Evolutionary conservation across 2,113 vertebrate species (phyloP), one percentile per base, ranked within the genome.

Genomic region (Okapia johnstoni): DNA sequence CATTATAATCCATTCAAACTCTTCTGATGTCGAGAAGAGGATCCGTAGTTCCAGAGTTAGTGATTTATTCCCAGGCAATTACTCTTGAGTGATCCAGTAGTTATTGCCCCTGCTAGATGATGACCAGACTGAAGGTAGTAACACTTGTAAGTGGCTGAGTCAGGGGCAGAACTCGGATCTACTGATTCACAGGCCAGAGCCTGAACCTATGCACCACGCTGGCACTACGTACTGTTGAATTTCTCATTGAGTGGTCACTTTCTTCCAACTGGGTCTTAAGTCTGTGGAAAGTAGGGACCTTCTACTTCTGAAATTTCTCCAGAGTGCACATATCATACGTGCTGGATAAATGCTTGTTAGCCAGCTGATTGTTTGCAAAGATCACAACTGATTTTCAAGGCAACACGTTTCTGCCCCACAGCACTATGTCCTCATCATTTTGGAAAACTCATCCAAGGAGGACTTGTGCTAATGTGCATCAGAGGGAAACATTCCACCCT

Each of bases 341-440:
- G 46, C 25, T 87, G 19, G 36, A 80, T 23, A 93, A 88, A 54
- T 43, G 58, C 54, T 60, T 60, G 36, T 87, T 70, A 10, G 92
- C 85, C 28, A 55, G 25, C n/a, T 70, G n/a, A 87, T 33, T 92
- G 80, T 55, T 15, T 83, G 85, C n/a, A 83, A 85, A 93, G 93
- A 80, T n/a, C 14, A n/a, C 28, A 33, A 33, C 55, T 61, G 70
- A 80, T 90, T 97, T 95, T 96, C 28, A 92, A 88, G 76, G 88
- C 54, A 85, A 61, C 33, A 81, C 26, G 25, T 77, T 92, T 73
- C 43, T 79, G 43, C 12, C 14, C 43, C 3, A 21, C 1, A 4
- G 6, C 14, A n/a, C 40, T 17, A 40, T 4, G 50, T 46, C 84
- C 58, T 86, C 36, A 60, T 33, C 6, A 54, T 87, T 96, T 36